Base-by-base conservation (phyloP, 2,888 invertebrate genomes). In the Synanthedon andrenaeformis region DNA sequence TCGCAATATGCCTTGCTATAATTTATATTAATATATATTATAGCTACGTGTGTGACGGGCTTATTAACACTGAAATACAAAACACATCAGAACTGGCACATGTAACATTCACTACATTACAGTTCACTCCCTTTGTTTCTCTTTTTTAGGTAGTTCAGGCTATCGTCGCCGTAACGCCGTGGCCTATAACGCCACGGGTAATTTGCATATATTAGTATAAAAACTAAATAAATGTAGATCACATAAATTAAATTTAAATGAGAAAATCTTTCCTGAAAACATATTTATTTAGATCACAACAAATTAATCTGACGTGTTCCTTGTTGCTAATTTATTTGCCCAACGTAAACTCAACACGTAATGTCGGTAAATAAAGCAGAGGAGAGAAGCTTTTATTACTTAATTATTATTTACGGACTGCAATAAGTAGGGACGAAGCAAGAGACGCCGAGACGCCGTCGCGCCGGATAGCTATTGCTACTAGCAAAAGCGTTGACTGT, bases 361-460 rank as follows among this genome's bases (percentile, higher is more conserved):
- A 65, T 67, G 69, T 74, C 76, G 71, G 77, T 78, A 80, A 82
- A 82, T 82, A 82, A 78, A 77, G 74, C 75, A 67, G 63, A 63
- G 67, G 74, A 69, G 76, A 63, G 67, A 74, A 69, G 76, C 42
- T 73, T 79, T 76, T 80, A 79, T 79, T 82, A 74, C 74, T 74
- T 79, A n/a, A n/a, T n/a, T n/a, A 79, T 80, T 83, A 85, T 84
- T 86, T 83, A 86, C 77, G 83, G 69, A 65, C 73, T 69, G 72
- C 83, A 82, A 83, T 85, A 84, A 80, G 74, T 71, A 74, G 64
- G 61, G 57, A 11, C 19, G 49, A 52, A 56, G 61, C 62, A 4
- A 19, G 19, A 23, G 23, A 23, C 23, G 23, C 23, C 23, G 5
- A 23, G 23, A 23, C 5, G 23, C 17, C 17, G 17, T 17, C 17